phyloP scores from a whole-genome alignment of 2,797 vertebrate species.

The Cuniculus paca region DNA sequence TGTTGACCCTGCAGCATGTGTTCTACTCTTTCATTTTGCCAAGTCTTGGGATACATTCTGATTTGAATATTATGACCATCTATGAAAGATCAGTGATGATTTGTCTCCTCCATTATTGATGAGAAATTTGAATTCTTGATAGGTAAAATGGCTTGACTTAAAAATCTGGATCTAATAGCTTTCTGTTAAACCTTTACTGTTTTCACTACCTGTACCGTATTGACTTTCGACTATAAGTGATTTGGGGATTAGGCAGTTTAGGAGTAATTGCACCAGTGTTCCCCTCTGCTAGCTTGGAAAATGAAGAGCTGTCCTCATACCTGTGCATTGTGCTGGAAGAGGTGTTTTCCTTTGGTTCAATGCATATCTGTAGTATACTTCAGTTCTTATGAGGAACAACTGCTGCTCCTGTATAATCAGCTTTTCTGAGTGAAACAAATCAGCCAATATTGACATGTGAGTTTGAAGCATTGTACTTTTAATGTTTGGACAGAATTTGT shows the following conservation, averaged over 20 bases:
- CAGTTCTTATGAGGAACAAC: not conserved
- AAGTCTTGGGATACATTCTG: not conserved
- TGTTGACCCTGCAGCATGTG: not conserved
- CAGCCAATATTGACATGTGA: not conserved
- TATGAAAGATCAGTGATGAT: not conserved
- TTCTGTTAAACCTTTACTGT: conserved; percentile 8
- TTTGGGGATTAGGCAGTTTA: conserved; percentile 49
- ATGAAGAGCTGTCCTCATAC: conserved; percentile 63
- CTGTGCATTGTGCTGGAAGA: conserved; percentile 61
- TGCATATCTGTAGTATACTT: not conserved
- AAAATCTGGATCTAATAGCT: conserved; percentile 36
- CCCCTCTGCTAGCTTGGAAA: conserved; percentile 72
- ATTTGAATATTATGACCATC: not conserved
- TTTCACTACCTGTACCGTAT: not conserved
- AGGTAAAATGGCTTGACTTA: conserved; percentile 53
- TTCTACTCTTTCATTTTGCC: not conserved
- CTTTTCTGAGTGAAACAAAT: conserved; percentile 31
- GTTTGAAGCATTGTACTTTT: not conserved
- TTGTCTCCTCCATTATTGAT: conserved; percentile 3
- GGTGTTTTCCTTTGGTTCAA: conserved; percentile 51
- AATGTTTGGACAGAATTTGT: conserved; percentile 12
- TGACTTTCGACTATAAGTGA: conserved; percentile 69
- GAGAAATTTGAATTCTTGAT: conserved; percentile 59
- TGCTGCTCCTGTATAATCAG: not conserved
- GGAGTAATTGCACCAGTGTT: conserved; percentile 61